phyloP scores from a whole-genome alignment of 2,888 invertebrate species.

The Cheilosia grossa region DNA sequence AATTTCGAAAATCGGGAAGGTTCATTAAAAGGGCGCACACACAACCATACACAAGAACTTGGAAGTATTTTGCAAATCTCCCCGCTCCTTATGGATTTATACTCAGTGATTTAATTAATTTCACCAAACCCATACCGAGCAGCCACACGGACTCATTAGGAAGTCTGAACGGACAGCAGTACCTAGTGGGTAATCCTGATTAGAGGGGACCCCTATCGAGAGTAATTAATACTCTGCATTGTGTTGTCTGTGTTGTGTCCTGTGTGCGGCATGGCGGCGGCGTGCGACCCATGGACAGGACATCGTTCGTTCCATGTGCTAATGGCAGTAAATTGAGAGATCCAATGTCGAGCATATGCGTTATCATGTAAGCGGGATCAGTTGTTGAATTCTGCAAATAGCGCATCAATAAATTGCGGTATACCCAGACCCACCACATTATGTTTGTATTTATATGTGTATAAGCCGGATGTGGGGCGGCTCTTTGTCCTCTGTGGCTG shows the following conservation, averaged over 20 bases:
- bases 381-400: constrained; percentile 36
- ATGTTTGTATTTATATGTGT: background rate
- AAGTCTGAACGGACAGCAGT: constrained; percentile 2
- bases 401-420: constrained; percentile 30
- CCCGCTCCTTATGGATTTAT: background rate
- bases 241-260: constrained; percentile 5
- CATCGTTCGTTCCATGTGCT: background rate
- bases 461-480: constrained; percentile 10
- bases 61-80: background rate
- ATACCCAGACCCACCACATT: background rate
- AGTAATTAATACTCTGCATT: constrained; percentile 53
- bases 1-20: background rate
- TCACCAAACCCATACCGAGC: constrained; percentile 7
- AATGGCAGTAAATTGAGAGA: constrained; percentile 21
- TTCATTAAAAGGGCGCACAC: background rate
- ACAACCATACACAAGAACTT: background rate
- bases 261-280: background rate
- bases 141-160: constrained; percentile 21
- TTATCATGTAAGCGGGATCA: constrained; percentile 31
- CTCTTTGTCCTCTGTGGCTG: constrained; percentile 14
- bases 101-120: constrained; percentile 47
- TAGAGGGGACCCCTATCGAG: constrained; percentile 30
- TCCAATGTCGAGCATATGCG: background rate
- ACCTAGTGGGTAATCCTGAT: constrained; percentile 27
- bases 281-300: background rate